A percentile compares a stretch with the other conserved stretches of the same genome.
phyloP scores from a whole-genome alignment of 2,888 invertebrate species.

The Thymelicus acteon region DNA sequence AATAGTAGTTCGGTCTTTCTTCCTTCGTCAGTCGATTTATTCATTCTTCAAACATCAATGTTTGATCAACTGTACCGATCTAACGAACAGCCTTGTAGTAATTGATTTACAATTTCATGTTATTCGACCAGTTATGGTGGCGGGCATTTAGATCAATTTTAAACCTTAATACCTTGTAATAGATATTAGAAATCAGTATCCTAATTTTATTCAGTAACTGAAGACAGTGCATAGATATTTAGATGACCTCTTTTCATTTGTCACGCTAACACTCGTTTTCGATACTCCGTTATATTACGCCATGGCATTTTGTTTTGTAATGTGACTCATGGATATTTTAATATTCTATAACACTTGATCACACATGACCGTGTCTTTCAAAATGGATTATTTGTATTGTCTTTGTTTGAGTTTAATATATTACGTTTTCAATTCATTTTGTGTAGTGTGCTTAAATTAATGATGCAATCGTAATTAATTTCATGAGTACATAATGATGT shows the following conservation, averaged over 20 bases:
- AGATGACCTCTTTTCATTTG: slow-evolving; percentile 7
- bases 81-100: slow-evolving; percentile 18
- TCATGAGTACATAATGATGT: too few species aligned
- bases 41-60: neutral
- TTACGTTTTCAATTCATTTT: neutral
- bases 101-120: slow-evolving; percentile 4
- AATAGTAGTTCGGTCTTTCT: too few species aligned
- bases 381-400: slow-evolving; percentile 1
- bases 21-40: neutral
- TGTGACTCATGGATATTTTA: neutral
- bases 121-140: neutral
- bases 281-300: slow-evolving; percentile 3
- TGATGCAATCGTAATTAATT: neutral
- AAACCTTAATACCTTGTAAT: neutral
- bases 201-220: neutral
- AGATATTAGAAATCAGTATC: neutral
- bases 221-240: neutral
- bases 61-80: slow-evolving; percentile 32
- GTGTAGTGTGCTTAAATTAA: neutral
- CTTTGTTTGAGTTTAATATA: neutral
- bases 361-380: neutral
- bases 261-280: neutral
- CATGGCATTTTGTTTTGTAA: neutral
- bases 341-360: slow-evolving; percentile 1
- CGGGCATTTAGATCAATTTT: neutral